Evolutionary conservation across 2,888 invertebrate genomes (phyloP), one percentile per base, ranked within the genome.

Genomic region (Pseudococcus longispinus): DNA sequence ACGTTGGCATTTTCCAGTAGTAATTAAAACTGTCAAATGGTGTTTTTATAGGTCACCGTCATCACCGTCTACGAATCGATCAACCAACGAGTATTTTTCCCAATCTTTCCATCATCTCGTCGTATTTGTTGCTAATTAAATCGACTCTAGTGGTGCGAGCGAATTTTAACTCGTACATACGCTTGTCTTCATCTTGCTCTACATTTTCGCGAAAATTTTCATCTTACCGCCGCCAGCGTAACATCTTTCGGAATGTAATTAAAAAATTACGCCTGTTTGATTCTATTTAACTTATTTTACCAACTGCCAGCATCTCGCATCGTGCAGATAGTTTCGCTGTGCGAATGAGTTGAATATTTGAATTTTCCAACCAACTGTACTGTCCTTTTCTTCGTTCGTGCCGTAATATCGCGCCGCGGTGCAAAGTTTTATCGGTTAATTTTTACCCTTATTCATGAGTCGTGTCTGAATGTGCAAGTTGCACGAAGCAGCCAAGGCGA

Each of bases 241-340:
- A 70, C 70, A 70, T 70, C 29, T 70, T 70, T 70, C 18, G 29
- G 70, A 70, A 80, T 80, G 77, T 80, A 80, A 80, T 80, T 80
- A 80, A 80, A 80, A 80, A 80, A 80, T 37, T 80, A 80, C 77
- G 77, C 77, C 42, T 80, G 23, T 80, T 80, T 80, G 42, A 80
- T 80, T 80, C 77, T 42, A 80, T 80, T 80, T 42, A 60, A 60
- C 23, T 60, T 60, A 80, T 42, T 80, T 42, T 13, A 23, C 42
- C 77, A 42, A 42, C 77, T 80, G 29, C 29, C 29, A 70, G 29
- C 70, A 26, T 65, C 60, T 20, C 37, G 37, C 37, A 46, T 46
- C 44, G 51, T 15, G 3, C n/a, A n/a, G 51, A 51, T 51, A 5
- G 51, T 51, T 51, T n/a, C 15, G n/a, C 51, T 60, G n/a, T 9